Evolutionary conservation across 2,113 vertebrate species (phyloP).

Genomic region (Cyprinodon variegatus): DNA sequence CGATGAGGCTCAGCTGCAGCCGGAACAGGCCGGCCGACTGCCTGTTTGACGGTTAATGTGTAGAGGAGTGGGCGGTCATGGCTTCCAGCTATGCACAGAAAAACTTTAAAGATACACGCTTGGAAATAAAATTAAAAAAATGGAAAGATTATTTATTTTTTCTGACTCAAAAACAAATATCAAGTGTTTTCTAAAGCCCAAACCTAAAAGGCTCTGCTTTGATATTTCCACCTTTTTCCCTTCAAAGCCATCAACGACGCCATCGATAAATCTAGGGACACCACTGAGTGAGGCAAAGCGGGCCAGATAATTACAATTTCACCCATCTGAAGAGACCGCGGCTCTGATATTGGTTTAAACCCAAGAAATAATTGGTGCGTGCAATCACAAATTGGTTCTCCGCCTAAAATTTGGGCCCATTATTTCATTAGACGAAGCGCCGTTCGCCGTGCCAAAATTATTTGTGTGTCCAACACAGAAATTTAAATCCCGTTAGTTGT

Average conservation of each 20-base stretch:
- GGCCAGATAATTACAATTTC: conserved; percentile 77
- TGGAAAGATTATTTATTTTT: conserved; percentile 11
- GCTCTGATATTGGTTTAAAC: conserved; percentile 77
- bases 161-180: conserved; percentile 26
- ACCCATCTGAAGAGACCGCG: conserved; percentile 73
- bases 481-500: conserved; percentile 80
- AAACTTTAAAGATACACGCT: conserved; percentile 37
- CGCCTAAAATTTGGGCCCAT: conserved; percentile 81
- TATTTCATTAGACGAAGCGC: conserved; percentile 82
- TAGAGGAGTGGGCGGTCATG: conserved; percentile 42
- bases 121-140: conserved; percentile 17
- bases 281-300: conserved; percentile 44
- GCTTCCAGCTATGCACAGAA: conserved; percentile 41
- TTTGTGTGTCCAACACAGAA: conserved; percentile 81
- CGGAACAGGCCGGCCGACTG: conserved; percentile 60
- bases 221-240: conserved; percentile 24
- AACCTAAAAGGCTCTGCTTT: conserved; percentile 16
- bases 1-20: conserved; percentile 67
- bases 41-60: conserved; percentile 54
- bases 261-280: conserved; percentile 65
- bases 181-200: conserved; percentile 16
- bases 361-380: conserved; percentile 84
- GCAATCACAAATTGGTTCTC: conserved; percentile 84
- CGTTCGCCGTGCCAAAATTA: conserved; percentile 78
- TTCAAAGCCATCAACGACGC: conserved; percentile 47